These are phyloP conservation scores for Enteromius viviparus DNA, from an alignment of 2,797 vertebrate species.

Conservation along the genomic window DNA sequence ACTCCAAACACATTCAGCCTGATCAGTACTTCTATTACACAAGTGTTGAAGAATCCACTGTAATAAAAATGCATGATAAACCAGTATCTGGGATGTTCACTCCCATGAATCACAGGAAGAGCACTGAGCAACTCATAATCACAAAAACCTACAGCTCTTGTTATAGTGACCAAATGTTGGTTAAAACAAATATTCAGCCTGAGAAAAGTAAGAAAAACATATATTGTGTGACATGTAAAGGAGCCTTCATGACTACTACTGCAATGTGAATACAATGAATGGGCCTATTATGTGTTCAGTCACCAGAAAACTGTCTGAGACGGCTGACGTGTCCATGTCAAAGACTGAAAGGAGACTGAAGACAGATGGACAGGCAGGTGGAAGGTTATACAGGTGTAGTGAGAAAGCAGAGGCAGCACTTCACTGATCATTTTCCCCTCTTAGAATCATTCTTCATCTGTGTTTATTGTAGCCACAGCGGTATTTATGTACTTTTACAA, in stretches of 20 bases:
- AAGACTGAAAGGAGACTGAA: neutral
- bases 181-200: neutral
- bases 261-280: neutral
- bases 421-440: neutral
- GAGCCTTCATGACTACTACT: neutral
- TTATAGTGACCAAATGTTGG: neutral
- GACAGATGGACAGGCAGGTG: neutral
- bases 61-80: constrained; percentile 20
- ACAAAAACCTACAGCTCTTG: neutral
- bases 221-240: neutral
- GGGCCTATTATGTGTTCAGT: neutral
- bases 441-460: constrained; percentile 2
- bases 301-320: neutral
- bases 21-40: neutral
- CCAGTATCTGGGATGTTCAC: neutral
- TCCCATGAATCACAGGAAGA: constrained; percentile 7
- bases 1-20: neutral
- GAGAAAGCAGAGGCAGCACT: neutral
- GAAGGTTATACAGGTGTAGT: neutral
- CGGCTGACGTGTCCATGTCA: neutral
- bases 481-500: constrained; percentile 1
- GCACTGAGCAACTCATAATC: neutral
- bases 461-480: neutral
- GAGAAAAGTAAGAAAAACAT: neutral
- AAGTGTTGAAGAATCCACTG: neutral